Evolutionary conservation across 1,140 invertebrate genomes (phyloP).

Genomic region (Zaprionus vittiger): DNA sequence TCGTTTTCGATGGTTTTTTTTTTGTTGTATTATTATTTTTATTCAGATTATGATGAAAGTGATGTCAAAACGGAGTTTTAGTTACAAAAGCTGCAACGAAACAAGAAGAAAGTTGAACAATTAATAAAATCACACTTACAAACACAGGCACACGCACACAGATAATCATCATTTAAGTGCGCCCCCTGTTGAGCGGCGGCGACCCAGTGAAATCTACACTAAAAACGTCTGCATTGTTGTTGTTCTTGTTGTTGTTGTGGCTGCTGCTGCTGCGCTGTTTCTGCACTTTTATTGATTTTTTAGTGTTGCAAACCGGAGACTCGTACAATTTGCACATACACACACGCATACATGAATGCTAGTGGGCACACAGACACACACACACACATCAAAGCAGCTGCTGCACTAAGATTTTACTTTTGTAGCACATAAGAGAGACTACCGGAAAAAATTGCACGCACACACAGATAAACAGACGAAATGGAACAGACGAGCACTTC

Average conservation of each 20-base stretch:
- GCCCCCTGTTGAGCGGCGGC: slow-evolving; percentile 32
- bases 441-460: slow-evolving; percentile 56
- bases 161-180: slow-evolving; percentile 17
- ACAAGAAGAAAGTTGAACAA: slow-evolving; percentile 42
- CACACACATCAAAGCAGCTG: slow-evolving; percentile 29
- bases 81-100: slow-evolving; percentile 91
- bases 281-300: slow-evolving; percentile 80
- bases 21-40: slow-evolving; percentile 78
- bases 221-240: slow-evolving; percentile 50
- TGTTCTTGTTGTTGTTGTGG: slow-evolving; percentile 19
- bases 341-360: slow-evolving; percentile 4
- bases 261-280: slow-evolving; percentile 13
- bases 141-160: slow-evolving; percentile 17
- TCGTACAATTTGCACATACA: slow-evolving; percentile 68
- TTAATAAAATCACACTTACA: slow-evolving; percentile 30
- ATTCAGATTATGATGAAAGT: slow-evolving; percentile 84
- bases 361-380: slow-evolving; percentile 38
- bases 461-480: slow-evolving; percentile 19
- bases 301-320: slow-evolving; percentile 76
- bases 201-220: slow-evolving; percentile 72
- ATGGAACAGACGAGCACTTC: slow-evolving; percentile 32
- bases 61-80: slow-evolving; percentile 87
- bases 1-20: slow-evolving; percentile 84
- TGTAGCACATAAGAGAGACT: slow-evolving; percentile 29
- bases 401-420: slow-evolving; percentile 52